These are phyloP conservation scores for Meliscaeva auricollis DNA, from an alignment of 2,888 invertebrate species.

Conservation along the genomic window DNA sequence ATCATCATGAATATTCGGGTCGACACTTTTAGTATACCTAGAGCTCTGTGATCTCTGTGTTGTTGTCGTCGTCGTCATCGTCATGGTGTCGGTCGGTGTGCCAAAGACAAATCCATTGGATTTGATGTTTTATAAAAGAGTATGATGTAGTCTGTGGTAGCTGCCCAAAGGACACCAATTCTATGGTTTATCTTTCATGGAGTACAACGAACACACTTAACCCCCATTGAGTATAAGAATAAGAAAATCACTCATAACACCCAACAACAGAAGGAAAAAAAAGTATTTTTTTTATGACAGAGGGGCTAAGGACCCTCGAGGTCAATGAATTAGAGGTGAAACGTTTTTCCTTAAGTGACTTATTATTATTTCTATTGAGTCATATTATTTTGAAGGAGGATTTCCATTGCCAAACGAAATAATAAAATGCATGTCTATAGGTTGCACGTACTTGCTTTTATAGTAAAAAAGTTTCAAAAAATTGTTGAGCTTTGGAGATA, in stretches of 20 bases:
- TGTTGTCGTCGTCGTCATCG: background rate
- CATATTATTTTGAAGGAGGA: conserved; percentile 4
- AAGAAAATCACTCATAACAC: conserved; percentile 52
- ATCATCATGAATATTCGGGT: conserved; percentile 62
- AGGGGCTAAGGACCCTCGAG: conserved; percentile 61
- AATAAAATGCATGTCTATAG: no score
- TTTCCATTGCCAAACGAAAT: conserved; percentile 37
- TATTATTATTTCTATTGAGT: conserved; percentile 60
- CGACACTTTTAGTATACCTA: conserved; percentile 53
- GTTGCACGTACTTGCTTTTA: no score
- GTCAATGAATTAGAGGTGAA: conserved; percentile 68
- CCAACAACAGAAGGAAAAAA: background rate
- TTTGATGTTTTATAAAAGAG: conserved; percentile 27
- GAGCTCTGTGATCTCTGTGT: conserved; percentile 12
- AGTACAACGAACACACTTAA: conserved; percentile 58
- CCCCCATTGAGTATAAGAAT: conserved; percentile 54
- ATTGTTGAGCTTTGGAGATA: no score
- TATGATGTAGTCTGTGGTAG: background rate
- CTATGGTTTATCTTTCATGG: conserved; percentile 69
- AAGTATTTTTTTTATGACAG: conserved; percentile 41
- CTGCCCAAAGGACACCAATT: conserved; percentile 52
- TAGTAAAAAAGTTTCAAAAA: no score
- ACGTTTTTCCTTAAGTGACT: conserved; percentile 55
- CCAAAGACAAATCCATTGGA: background rate
- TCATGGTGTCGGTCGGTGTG: background rate